These are phyloP conservation scores for Beroe forskalii DNA, from an alignment of 37 sponge, comb jelly and placozoan genomes.

Conservation along the genomic window DNA sequence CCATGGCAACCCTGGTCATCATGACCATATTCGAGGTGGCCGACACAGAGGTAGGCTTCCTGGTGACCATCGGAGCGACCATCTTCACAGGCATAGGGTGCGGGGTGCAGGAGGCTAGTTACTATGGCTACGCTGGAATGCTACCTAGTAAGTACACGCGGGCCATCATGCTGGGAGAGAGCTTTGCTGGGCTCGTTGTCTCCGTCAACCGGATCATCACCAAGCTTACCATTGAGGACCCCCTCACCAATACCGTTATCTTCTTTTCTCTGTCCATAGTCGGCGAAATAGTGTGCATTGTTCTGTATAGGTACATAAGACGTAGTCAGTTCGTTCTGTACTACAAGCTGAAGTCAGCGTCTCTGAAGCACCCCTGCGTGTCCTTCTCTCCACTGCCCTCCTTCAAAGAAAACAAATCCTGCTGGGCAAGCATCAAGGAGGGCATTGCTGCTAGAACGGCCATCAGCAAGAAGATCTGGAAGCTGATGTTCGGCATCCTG, in stretches of 20 bases:
- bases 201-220: conserved; percentile 77
- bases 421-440: conserved; percentile 29
- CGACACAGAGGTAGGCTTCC: neutral
- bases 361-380: neutral
- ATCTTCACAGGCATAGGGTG: conserved; percentile 54
- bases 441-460: neutral
- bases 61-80: conserved; percentile 38
- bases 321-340: conserved; percentile 71
- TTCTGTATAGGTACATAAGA: conserved; percentile 70
- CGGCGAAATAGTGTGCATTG: conserved; percentile 75
- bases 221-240: conserved; percentile 68
- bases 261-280: conserved; percentile 82
- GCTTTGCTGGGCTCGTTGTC: conserved; percentile 75
- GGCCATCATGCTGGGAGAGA: conserved; percentile 83
- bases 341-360: conserved; percentile 50
- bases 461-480: conserved; percentile 74
- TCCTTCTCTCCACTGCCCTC: conserved; percentile 16
- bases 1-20: conserved; percentile 69
- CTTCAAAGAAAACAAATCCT: neutral
- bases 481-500: conserved; percentile 70
- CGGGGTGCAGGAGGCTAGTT: conserved; percentile 84
- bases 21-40: neutral
- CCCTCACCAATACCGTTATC: conserved; percentile 70
- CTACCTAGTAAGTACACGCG: conserved; percentile 76
- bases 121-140: conserved; percentile 87